A percentile compares a stretch with the other conserved stretches of the same genome.
Evolutionary conservation across 92 coral and sea anemone genomes (phyloP).

Genomic region (Phenganax marumi): DNA sequence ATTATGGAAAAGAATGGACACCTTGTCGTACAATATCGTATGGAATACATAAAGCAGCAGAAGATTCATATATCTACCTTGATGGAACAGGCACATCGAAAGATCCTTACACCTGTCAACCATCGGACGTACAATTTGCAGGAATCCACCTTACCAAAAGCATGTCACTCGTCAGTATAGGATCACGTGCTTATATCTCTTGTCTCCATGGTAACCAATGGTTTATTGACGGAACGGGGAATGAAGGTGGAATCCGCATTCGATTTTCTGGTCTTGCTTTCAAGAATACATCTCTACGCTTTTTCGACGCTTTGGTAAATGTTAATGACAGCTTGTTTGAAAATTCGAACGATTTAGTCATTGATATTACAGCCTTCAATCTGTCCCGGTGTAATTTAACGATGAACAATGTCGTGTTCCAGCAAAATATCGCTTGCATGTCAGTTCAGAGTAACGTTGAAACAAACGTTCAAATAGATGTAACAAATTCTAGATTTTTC

Average conservation of each 20-base stretch:
- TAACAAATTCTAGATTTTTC: conserved; percentile 35
- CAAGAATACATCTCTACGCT: conserved; percentile 33
- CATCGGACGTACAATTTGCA: conserved; percentile 4
- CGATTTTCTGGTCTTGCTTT: conserved; percentile 41
- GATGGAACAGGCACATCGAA: too few species aligned
- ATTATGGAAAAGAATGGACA: too few species aligned
- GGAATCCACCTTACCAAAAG: conserved; percentile 36
- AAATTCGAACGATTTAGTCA: neutral
- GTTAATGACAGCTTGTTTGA: conserved; percentile 32
- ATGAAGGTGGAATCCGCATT: neutral
- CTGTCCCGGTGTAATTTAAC: neutral
- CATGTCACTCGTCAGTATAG: conserved; percentile 27
- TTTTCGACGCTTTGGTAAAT: conserved; percentile 25
- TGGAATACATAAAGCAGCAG: too few species aligned
- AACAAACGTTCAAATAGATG: neutral
- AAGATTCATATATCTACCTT: too few species aligned
- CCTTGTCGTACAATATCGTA: too few species aligned
- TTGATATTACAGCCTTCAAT: conserved; percentile 14
- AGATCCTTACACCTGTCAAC: too few species aligned
- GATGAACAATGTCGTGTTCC: conserved; percentile 32
- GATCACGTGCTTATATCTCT: conserved; percentile 29
- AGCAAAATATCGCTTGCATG: conserved; percentile 36
- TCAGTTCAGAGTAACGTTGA: neutral
- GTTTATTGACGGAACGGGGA: conserved; percentile 34
- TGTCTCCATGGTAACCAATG: conserved; percentile 29